Evolutionary conservation across 2,797 vertebrate species (phyloP).

Genomic region (Phataginus tetradactyla): DNA sequence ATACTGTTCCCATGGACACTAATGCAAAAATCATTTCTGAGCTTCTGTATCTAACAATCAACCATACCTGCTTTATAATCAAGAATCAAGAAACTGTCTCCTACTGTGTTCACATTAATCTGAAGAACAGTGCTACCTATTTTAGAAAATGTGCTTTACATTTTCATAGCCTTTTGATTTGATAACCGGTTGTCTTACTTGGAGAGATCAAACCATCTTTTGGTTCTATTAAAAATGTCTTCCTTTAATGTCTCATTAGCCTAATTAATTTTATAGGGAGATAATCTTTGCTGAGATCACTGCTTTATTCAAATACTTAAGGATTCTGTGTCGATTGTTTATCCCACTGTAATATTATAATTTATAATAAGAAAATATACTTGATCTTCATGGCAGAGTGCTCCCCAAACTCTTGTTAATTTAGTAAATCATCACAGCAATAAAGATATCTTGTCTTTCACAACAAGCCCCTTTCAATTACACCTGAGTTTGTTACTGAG

Average conservation of each 20-base stretch:
- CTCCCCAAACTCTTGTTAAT: background rate
- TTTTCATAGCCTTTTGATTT: conserved; percentile 24
- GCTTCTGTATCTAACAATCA: conserved; percentile 32
- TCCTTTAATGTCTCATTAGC: background rate
- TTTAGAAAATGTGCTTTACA: conserved; percentile 44
- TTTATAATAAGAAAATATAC: background rate
- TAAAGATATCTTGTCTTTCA: background rate
- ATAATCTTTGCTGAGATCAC: background rate
- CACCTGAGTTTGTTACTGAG: background rate
- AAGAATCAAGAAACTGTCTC: conserved; percentile 47
- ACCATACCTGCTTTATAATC: background rate
- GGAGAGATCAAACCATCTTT: conserved; percentile 1
- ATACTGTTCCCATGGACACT: conserved; percentile 52
- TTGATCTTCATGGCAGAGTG: background rate
- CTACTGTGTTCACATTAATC: conserved; percentile 31
- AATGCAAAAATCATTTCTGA: conserved; percentile 40
- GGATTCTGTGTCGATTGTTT: background rate
- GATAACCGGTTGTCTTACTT: background rate
- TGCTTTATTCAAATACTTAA: conserved; percentile 25
- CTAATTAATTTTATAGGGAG: conserved; percentile 4
- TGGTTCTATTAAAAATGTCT: conserved; percentile 6
- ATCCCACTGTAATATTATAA: background rate
- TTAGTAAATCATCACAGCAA: background rate
- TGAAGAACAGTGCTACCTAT: background rate
- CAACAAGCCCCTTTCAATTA: background rate